Evolutionary conservation across 1,140 invertebrate genomes (phyloP), one percentile per base, ranked within the genome.

Genomic region (Bombus waltoni): DNA sequence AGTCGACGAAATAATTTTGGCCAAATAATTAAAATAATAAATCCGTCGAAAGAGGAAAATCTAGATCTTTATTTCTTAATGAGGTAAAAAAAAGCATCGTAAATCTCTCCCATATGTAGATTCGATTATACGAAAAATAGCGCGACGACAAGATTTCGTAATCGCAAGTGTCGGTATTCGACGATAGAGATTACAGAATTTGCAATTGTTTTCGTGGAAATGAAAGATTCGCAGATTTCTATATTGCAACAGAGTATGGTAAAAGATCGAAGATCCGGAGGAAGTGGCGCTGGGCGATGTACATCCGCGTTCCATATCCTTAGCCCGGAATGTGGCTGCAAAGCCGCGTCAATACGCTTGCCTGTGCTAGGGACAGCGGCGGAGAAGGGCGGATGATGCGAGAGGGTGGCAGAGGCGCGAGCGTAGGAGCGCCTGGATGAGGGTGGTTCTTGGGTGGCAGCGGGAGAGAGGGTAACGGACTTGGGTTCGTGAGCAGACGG

Each of bases 271-370:
- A 73, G 42, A 77, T 83, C 28, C 47, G 75, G 22, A n/a, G 28
- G 28, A 62, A n/a, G 59, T 35, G 2, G 73, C 11, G 42, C 42
- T 32, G 59, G 71, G 68, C 74, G 42, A 83, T 32, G 53, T 85
- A 74, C 59, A 85, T 62, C 66, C 73, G 89, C 85, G 88, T 92
- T 88, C 73, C 87, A 87, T 86, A 91, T 92, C 89, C 89, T 91
- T 88, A 92, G 80, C 86, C 88, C 77, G 92, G 92, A 93, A 92
- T 93, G 90, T 89, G 88, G 89, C 87, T 91, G 92, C 87, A 91
- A 91, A 93, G 92, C 89, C 89, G 91, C 92, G 91, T 93, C 93
- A 93, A 93, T 93, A 93, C 93, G 87, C 76, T 86, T 80, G 88
- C 85, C 87, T 87, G 91, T 87, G 76, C 87, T 80, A 88, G 87